These are phyloP conservation scores for Kradibia gibbosae DNA, from an alignment of 1,140 invertebrate genomes.

Conservation along the genomic window DNA sequence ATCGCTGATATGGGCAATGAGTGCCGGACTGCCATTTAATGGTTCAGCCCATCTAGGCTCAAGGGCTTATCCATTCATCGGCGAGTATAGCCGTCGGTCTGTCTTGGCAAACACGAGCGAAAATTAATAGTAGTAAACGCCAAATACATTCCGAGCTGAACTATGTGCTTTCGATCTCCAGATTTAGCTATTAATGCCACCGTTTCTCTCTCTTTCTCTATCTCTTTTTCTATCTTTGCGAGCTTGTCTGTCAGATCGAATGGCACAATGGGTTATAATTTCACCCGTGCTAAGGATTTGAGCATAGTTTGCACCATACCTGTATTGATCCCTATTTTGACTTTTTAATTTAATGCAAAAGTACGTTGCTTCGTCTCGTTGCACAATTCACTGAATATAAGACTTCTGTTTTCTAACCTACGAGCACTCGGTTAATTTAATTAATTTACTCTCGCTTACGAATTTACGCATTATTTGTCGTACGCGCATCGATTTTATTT, in stretches of 20 bases:
- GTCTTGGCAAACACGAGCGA: conserved; percentile 51
- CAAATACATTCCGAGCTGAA: conserved; percentile 30
- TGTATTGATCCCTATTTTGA: background rate
- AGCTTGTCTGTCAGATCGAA: too few relatives aligned
- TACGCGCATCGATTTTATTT: too few relatives aligned
- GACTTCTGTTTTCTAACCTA: too few relatives aligned
- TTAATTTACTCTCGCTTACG: too few relatives aligned
- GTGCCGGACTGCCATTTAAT: background rate
- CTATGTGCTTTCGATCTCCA: conserved; percentile 51
- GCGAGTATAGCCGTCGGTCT: too few relatives aligned
- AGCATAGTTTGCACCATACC: background rate
- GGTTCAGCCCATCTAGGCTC: too few relatives aligned
- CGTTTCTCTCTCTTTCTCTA: background rate
- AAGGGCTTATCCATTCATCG: too few relatives aligned
- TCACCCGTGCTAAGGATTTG: background rate
- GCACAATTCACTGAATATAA: background rate
- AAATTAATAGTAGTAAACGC: conserved; percentile 55
- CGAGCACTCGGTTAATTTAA: too few relatives aligned
- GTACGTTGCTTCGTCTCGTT: background rate
- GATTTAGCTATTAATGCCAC: conserved; percentile 52
- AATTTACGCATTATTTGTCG: too few relatives aligned
- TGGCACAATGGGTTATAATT: too few relatives aligned
- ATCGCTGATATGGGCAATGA: conserved; percentile 8
- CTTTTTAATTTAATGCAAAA: conserved; percentile 4
- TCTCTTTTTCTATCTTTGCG: too few relatives aligned